Percentiles rank a stretch among this genome's conserved stretches.
Conservation (phyloP, 2,888 invertebrate genomes). For the Eueremaeus valkanovi region DNA sequence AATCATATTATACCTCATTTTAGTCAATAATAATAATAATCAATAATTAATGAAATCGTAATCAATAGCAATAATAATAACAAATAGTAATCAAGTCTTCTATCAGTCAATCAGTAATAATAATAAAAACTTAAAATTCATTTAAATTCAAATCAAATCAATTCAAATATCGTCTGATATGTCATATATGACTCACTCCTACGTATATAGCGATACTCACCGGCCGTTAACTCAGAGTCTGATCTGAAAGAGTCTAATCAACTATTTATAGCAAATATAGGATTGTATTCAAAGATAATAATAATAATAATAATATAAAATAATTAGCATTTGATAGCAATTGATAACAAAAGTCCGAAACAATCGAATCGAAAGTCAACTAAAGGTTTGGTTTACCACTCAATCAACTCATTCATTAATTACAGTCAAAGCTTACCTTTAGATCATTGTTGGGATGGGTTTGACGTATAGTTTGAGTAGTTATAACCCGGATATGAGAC, state of each 20-base stretch:
- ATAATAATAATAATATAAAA: background rate
- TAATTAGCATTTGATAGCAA: background rate
- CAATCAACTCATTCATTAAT: background rate
- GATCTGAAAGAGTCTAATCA: slow-evolving; percentile 27
- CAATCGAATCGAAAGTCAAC: too few relatives aligned
- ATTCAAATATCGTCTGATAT: background rate
- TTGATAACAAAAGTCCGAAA: too few relatives aligned
- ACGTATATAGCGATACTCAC: slow-evolving; percentile 15
- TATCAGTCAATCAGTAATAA: background rate
- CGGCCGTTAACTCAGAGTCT: slow-evolving; percentile 12
- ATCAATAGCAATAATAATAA: background rate
- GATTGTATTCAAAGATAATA: background rate
- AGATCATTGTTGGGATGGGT: slow-evolving; percentile 13
- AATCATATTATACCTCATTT: slow-evolving; percentile 22
- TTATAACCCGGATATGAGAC: slow-evolving; percentile 33
- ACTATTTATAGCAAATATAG: slow-evolving; percentile 12
- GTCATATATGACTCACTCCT: slow-evolving; percentile 11
- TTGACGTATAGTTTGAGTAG: slow-evolving; percentile 1
- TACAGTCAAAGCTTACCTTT: background rate
- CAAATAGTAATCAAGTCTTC: background rate
- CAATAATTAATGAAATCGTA: too few relatives aligned
- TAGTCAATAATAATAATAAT: background rate
- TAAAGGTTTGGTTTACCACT: too few relatives aligned
- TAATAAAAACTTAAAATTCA: background rate
- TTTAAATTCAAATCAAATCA: background rate